These are phyloP conservation scores for Parotocinclus haroldoi DNA, from an alignment of 2,797 vertebrate species.

Conservation along the genomic window DNA sequence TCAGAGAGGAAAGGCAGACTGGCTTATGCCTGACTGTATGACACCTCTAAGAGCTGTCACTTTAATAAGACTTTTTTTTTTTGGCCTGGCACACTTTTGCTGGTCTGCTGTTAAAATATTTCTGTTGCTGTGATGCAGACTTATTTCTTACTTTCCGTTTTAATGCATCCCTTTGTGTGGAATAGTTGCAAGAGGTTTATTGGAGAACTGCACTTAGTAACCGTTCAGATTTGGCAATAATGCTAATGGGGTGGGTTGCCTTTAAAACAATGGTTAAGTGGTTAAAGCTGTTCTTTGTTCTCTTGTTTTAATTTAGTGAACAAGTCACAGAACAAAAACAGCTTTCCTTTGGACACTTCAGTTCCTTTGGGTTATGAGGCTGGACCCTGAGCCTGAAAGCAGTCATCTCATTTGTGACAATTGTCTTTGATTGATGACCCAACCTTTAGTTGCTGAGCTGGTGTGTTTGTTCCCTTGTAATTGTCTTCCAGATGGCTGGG, in stretches of 20 bases:
- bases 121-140: constrained; percentile 1
- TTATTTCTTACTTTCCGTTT: constrained; percentile 11
- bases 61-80: constrained; percentile 13
- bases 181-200: constrained; percentile 19
- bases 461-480: constrained; percentile 80
- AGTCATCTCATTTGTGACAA: constrained; percentile 73
- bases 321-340: constrained; percentile 15
- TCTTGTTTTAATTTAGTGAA: constrained; percentile 10
- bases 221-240: constrained; percentile 9
- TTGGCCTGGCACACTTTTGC: neutral
- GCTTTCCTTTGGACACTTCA: constrained; percentile 37
- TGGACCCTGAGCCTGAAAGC: constrained; percentile 61
- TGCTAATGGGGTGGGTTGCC: constrained; percentile 30
- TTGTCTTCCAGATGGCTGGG: constrained; percentile 83
- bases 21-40: constrained; percentile 64
- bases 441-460: constrained; percentile 80
- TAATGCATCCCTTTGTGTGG: constrained; percentile 12
- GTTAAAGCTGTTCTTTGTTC: constrained; percentile 31
- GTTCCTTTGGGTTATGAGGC: constrained; percentile 74
- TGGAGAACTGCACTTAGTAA: constrained; percentile 25
- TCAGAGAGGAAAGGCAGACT: constrained; percentile 87
- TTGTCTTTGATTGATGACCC: constrained; percentile 78
- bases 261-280: constrained; percentile 42
- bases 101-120: too few species aligned
- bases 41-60: constrained; percentile 66